Base-by-base conservation (phyloP, 2,113 vertebrate genomes). In the Apteryx owenii region DNA sequence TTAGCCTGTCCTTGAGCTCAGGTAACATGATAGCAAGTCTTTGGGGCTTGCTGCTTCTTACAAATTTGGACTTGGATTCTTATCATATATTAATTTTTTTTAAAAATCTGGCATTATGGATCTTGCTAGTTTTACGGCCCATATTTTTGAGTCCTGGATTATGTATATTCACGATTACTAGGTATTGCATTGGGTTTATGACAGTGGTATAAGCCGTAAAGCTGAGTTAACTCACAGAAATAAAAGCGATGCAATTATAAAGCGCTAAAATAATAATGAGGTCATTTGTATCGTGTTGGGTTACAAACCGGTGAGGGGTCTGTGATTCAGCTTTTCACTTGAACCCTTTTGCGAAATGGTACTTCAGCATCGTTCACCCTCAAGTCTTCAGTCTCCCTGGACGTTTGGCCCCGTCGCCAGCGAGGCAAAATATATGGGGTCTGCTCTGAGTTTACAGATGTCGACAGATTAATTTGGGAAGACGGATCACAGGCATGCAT, bases 401-500 rank as follows among this genome's bases (percentile, higher is more conserved):
- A 73, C 66, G 40, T 50, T 28, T 2, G 3, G 44, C 44, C 60
- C 53, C 60, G 60, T 85, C 72, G 60, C 66, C 0, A 1, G 48
- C 1, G 5, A 85, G 68, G 51, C 51, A 68, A 18, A 89, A 91
- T n/a, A 20, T 80, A 23, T 40, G n/a, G 38, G 61, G 46, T 71
- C 53, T 5, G 8, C 62, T 89, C 62, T n/a, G 89, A 44, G 36
- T 91, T 94, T 77, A 51, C 71, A 83, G 72, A 84, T 68, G 81
- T 64, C 82, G 87, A 77, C 78, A 92, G 89, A 88, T 91, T 91
- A 80, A 91, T 95, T 91, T 93, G 81, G 75, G 77, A 88, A 85
- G 89, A 91, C 50, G 76, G 84, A 92, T 93, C 89, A 66, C 54
- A 93, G 89, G 73, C 69, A 56, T 73, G 75, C 46, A 51, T 91